A percentile compares a stretch with the other conserved stretches of the same genome.
These are phyloP conservation scores for Pseudoatta argentina DNA, from an alignment of 1,140 invertebrate species.

Conservation along the genomic window DNA sequence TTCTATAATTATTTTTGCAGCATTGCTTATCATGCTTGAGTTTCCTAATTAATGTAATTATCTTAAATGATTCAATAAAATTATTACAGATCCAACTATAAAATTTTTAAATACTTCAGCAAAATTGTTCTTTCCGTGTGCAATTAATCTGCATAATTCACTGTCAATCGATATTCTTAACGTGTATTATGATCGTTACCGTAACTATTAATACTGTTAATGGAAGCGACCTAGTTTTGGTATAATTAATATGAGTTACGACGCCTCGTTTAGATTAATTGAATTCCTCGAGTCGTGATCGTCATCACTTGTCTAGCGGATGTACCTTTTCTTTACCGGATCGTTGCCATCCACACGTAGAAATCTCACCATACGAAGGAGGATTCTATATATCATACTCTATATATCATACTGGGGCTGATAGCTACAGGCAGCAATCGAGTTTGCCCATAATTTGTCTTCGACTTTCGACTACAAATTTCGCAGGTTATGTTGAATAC, in stretches of 20 bases:
- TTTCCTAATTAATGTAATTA: too few relatives aligned
- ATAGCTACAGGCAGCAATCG: neutral
- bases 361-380: neutral
- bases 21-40: too few relatives aligned
- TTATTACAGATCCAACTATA: too few relatives aligned
- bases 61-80: too few relatives aligned
- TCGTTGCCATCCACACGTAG: neutral
- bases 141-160: slow-evolving; percentile 16
- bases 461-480: slow-evolving; percentile 16
- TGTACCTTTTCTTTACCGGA: neutral
- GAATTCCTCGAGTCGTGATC: slow-evolving; percentile 20
- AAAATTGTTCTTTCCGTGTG: too few relatives aligned
- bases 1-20: too few relatives aligned
- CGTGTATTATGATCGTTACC: slow-evolving; percentile 13
- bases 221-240: slow-evolving; percentile 47
- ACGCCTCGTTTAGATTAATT: slow-evolving; percentile 55
- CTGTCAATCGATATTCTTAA: slow-evolving; percentile 25
- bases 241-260: slow-evolving; percentile 50
- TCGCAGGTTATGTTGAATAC: slow-evolving; percentile 27
- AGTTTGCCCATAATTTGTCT: neutral
- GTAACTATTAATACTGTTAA: slow-evolving; percentile 52
- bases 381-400: slow-evolving; percentile 14
- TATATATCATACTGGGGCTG: slow-evolving; percentile 22
- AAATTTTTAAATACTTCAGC: too few relatives aligned
- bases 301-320: neutral